Base-by-base conservation (phyloP, 2,888 invertebrate species). In the Mesochorus sp. region DNA sequence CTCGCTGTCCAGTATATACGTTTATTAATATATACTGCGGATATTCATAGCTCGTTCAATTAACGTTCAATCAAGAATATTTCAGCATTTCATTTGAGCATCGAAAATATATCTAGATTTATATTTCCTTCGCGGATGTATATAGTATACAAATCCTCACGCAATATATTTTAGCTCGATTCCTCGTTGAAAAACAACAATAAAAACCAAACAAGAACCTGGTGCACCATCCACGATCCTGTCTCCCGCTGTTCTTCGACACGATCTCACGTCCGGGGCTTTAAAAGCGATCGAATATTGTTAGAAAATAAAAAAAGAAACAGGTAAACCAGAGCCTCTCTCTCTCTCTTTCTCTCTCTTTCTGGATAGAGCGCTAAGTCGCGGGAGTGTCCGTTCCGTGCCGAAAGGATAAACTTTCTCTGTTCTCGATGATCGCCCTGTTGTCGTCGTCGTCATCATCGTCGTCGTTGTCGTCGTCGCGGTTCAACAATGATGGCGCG, bases 401-500 rank as follows among this genome's bases (percentile, higher is more conserved):
- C 73, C 73, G 62, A 78, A 74, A 74, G 73, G 62, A 70, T 78
- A 42, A 71, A 78, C 77, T 78, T 78, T 78, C 77, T 74, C 77
- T 39, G 64, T 68, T 78, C 62, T 17, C 62, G 68, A 73, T 62
- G 42, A 74, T 74, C 68, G 62, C 70, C 49, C 51, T n/a, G 24
- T 49, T 39, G 66, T 64, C 55, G 62, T 49, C 47, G 6, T 47
- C 47, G 47, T 61, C 31, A 31, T 31, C 31, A 31, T 31, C 26
- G 42, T 44, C 14, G 1, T 14, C 14, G 6, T 3, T 14, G 2
- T 53, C 66, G 53, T 53, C 53, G 51, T 44, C 49, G 59, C 49
- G 57, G 59, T 49, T 49, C 59, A 59, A 49, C 70, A 59, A 70
- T 55, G 67, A 59, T 39, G 59, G 17, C n/a, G 28, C 26, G 28